Evolutionary conservation across 2,113 vertebrate genomes (phyloP).

Genomic region (Takifugu bimaculatus): DNA sequence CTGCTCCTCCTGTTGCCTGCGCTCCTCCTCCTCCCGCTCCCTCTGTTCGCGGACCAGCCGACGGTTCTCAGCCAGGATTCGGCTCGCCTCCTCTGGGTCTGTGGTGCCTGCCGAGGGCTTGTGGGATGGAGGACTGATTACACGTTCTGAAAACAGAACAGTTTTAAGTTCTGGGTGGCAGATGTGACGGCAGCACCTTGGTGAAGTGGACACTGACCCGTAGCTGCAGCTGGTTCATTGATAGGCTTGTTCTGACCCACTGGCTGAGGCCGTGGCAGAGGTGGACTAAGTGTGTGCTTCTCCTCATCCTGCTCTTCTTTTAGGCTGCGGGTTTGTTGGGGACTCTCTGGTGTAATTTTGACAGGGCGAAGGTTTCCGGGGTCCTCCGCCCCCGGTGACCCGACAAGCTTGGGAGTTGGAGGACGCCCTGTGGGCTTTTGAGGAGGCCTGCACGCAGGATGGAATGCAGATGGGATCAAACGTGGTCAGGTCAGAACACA

Average conservation of each 20-base stretch:
- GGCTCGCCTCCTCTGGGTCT: slow-evolving; percentile 89
- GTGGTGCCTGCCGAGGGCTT: slow-evolving; percentile 87
- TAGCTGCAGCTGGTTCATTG: slow-evolving; percentile 23
- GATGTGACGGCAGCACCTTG: background rate
- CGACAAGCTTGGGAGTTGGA: slow-evolving; percentile 78
- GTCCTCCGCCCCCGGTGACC: slow-evolving; percentile 71
- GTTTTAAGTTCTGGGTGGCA: background rate
- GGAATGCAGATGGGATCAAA: background rate
- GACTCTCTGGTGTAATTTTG: slow-evolving; percentile 72
- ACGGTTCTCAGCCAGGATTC: slow-evolving; percentile 88
- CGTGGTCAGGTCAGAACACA: background rate
- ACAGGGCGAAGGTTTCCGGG: slow-evolving; percentile 87
- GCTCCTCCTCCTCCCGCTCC: slow-evolving; percentile 86
- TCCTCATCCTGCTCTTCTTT: slow-evolving; percentile 23
- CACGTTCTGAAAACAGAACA: slow-evolving; percentile 35
- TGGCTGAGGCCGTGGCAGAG: slow-evolving; percentile 57
- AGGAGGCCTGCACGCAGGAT: slow-evolving; percentile 59
- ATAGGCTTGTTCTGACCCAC: slow-evolving; percentile 55
- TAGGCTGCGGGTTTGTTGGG: slow-evolving; percentile 21
- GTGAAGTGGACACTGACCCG: slow-evolving; percentile 18
- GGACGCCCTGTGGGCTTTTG: slow-evolving; percentile 76
- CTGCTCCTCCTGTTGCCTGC: slow-evolving; percentile 79
- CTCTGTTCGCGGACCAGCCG: slow-evolving; percentile 90
- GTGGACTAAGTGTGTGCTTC: slow-evolving; percentile 47
- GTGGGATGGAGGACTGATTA: slow-evolving; percentile 51